Evolutionary conservation across 2,113 vertebrate genomes (phyloP), one percentile per base, ranked within the genome.

Genomic region (Ceyx melanurus): DNA sequence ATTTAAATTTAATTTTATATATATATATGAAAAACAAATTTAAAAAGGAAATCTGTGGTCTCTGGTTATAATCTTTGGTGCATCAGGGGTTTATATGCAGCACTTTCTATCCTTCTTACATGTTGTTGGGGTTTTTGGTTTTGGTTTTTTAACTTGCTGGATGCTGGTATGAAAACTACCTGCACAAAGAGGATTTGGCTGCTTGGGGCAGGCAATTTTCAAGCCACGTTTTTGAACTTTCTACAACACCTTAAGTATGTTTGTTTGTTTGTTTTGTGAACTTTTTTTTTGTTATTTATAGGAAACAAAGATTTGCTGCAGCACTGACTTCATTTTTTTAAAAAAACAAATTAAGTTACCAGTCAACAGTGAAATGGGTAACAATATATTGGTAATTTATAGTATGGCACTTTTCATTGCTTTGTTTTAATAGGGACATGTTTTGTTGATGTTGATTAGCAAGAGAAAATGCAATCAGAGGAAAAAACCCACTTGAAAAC

Each of bases 51-150:
- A 65, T 86, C 94, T 95, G 96, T 97, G 93, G 93, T 97, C 92
- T 98, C 97, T 97, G 94, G 96, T 97, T 97, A 95, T 96, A 97
- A 97, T 97, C 96, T 97, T 98, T 97, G 97, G 97, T 98, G 97
- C 98, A 98, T 98, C 97, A 97, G 97, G 98, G 98, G 98, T 98
- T 98, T 98, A 97, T 97, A 98, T 96, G 96, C 98, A 97, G 98
- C 98, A 98, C 98, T 98, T 98, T 98, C 94, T 97, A 90, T 96
- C 92, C 92, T 97, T 94, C 81, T 97, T 97, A 97, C 92, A n/a
- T 95, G 94, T 98, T 96, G 92, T 96, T 79, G 62, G 74, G 74
- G 26, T 46, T 86, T 92, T 88, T 70, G 15, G 15, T 40, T 89
- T 87, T 80, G 0, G 0, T 83, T 96, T 96, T 97, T 97, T 97